Evolutionary conservation across 2,113 vertebrate genomes (phyloP), one percentile per base, ranked within the genome.

Genomic region (Podarcis raffonei): DNA sequence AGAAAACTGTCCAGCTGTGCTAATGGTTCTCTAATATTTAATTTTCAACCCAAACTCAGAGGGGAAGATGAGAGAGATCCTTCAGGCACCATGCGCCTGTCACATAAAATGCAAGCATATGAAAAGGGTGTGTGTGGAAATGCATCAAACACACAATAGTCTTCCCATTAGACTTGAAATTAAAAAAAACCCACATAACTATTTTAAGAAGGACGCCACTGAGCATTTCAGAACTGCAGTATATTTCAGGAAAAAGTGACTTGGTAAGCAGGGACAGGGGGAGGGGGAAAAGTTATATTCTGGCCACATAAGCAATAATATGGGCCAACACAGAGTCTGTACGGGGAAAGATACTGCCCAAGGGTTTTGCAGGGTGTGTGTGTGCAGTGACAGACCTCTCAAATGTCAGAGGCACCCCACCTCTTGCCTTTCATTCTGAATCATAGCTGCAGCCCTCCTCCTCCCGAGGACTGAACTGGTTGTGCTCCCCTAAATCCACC

Each of bases 301-400:
- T 37, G 68, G 42, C 77, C 11, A n/a, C 6, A 48, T 42, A 6
- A 82, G 39, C 23, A 57, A 48, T 42, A 3, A 71, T 59, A 0
- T 13, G 48, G 3, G 30, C 0, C 0, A 0, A 57, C 2, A 1
- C 2, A 1, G 48, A 8, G 42, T 1, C n/a, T 74, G 66, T 16
- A 8, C 39, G 0, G 8, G 2, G 62, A 1, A 71, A 59, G 59
- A 0, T 0, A 69, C 1, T 11, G 0, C 4, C 23, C 0, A 5
- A 84, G 65, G 32, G 27, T 57, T 76, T 27, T 71, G 59, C 0
- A 15, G 39, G 4, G 48, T 53, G 48, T 53, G 48, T 53, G 48
- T 11, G 48, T 12, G 48, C 48, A 53, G 48, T 53, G 48, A 11
- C 48, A 12, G 48, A 53, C 48, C 48, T 53, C 48, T 53, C 48